A percentile compares a stretch with the other conserved stretches of the same genome.
Conservation (phyloP, 2,797 vertebrate species). For the Xyrichtys novacula region DNA sequence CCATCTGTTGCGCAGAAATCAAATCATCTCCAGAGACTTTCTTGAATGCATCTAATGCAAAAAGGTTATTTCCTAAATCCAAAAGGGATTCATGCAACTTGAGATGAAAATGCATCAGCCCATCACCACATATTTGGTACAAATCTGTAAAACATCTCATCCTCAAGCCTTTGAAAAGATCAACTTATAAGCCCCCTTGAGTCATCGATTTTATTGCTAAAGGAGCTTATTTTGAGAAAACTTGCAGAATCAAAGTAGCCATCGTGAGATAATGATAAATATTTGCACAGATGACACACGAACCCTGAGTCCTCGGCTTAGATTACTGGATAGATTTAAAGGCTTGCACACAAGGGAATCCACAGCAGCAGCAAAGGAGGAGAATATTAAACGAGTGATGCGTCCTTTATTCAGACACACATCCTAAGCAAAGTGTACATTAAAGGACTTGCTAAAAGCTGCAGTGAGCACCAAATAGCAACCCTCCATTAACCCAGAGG, state of each 20-base stretch:
- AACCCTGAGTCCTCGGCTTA: background rate
- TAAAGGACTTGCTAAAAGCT: background rate
- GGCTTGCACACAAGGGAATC: conserved; percentile 3
- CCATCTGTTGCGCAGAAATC: too few relatives aligned
- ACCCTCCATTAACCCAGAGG: background rate
- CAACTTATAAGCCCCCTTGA: background rate
- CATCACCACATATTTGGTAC: too few relatives aligned
- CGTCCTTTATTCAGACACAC: conserved; percentile 11
- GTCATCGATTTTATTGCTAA: background rate
- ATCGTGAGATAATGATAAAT: conserved; percentile 7
- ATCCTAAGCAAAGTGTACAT: conserved; percentile 7
- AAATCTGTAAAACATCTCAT: background rate
- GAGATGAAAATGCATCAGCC: too few relatives aligned
- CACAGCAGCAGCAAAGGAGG: background rate
- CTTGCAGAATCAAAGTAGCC: background rate
- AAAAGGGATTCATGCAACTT: too few relatives aligned
- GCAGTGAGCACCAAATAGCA: background rate
- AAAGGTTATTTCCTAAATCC: too few relatives aligned
- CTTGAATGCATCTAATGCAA: too few relatives aligned
- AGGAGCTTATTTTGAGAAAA: background rate
- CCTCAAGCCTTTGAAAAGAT: background rate
- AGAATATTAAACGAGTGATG: conserved; percentile 9
- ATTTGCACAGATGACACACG: conserved; percentile 4
- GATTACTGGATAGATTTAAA: background rate
- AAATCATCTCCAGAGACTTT: too few relatives aligned